phyloP scores from a whole-genome alignment of 2,888 invertebrate species.

The Augochlorella aurata region DNA sequence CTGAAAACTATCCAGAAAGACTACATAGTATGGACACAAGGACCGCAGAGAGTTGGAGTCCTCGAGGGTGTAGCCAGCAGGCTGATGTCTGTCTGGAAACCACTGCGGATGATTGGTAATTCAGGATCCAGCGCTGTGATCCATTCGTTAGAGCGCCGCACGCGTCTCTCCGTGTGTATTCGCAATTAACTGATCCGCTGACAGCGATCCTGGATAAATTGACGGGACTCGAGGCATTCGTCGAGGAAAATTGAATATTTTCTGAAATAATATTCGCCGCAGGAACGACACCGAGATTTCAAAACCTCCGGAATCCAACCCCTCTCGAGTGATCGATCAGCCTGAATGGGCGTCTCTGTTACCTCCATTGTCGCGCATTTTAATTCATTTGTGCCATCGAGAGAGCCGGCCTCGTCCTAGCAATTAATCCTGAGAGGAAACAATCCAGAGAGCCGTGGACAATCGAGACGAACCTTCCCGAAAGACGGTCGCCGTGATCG shows the following conservation, averaged over 20 bases:
- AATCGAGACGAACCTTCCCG: neutral
- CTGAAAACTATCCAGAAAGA: neutral
- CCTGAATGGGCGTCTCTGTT: conserved; percentile 8
- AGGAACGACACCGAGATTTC: conserved; percentile 2
- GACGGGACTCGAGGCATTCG: no score
- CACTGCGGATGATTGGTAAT: neutral
- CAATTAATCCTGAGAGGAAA: neutral
- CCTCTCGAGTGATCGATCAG: conserved; percentile 37
- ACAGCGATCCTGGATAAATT: no score
- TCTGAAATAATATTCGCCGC: neutral
- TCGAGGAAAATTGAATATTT: neutral
- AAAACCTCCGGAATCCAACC: conserved; percentile 12
- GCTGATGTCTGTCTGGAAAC: neutral
- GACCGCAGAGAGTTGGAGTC: neutral
- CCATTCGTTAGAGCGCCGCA: neutral
- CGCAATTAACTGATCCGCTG: neutral
- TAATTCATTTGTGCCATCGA: conserved; percentile 10
- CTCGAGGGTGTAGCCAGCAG: neutral
- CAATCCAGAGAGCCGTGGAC: neutral
- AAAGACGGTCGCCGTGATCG: neutral
- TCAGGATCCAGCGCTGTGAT: neutral
- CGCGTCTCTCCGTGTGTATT: neutral
- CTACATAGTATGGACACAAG: neutral
- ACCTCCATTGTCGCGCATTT: conserved; percentile 15
- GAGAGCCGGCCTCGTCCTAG: neutral